Evolutionary conservation across 2,888 invertebrate genomes (phyloP), one percentile per base, ranked within the genome.

Genomic region (Spatulosminthurus flaviceps): DNA sequence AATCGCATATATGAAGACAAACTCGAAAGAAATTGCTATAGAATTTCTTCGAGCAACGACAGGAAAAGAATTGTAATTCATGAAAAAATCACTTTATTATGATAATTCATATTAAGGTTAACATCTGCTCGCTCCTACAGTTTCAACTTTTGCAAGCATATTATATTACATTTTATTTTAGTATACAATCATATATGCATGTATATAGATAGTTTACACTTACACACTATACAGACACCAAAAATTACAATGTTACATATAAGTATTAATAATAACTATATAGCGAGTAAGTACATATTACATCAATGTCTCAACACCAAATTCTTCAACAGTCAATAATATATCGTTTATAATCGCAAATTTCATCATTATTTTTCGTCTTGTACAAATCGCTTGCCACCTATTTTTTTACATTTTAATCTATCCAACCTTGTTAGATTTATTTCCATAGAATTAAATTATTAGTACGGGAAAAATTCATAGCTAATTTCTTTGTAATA

Each of bases 21-120:
- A 34, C 4, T 9, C 9, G 34, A 34, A 34, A 34, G 34, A 34
- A 7, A 34, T 34, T 34, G 34, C 34, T 34, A 7, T 34, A 34
- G 5, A 34, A 9, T 34, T 34, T 34, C 5, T 34, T n/a, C n/a
- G n/a, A 9, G 34, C 4, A 34, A 34, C 34, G 26, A 69, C 29
- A 19, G n/a, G 69, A n/a, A 13, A 69, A 28, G 24, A 69, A 69
- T 69, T 66, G 16, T 69, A 24, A 69, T 28, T 69, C 34, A 16
- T 69, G 69, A 29, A 72, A 72, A 64, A 43, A 72, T 72, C 72
- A 43, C 26, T 72, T 51, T 42, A 21, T 41, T 43, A 43, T 43
- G 41, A 42, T 43, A 72, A 51, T 51, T 72, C 42, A 51, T 51
- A 51, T 19, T 51, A 51, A 51, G 51, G 51, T 51, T 51, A 51